phyloP scores from a whole-genome alignment of 1,140 invertebrate species.

The Zaprionus capensis region DNA sequence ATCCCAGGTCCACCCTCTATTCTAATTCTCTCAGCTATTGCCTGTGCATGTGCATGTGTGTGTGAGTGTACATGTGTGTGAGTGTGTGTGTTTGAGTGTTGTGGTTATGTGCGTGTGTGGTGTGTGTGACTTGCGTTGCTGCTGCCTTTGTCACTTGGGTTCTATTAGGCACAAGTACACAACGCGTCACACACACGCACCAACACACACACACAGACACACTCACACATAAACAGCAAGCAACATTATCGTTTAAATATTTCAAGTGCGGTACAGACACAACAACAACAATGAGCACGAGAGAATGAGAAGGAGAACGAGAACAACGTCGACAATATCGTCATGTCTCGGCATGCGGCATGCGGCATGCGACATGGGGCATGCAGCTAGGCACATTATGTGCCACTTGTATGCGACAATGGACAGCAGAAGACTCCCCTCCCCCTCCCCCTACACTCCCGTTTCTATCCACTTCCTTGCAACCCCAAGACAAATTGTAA shows the following conservation, averaged over 20 bases:
- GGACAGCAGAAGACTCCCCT: constrained; percentile 23
- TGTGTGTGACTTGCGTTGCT: constrained; percentile 21
- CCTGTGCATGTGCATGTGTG: too few species aligned
- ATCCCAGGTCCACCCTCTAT: constrained; percentile 18
- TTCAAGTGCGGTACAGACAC: constrained; percentile 61
- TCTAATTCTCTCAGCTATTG: constrained; percentile 2
- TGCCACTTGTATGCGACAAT: constrained; percentile 71
- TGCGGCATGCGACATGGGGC: constrained; percentile 52
- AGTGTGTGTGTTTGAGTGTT: constrained; percentile 8
- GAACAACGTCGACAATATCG: constrained; percentile 37
- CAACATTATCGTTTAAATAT: constrained; percentile 76
- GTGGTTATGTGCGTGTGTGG: constrained; percentile 12
- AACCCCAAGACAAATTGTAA: constrained; percentile 66
- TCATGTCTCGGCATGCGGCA: constrained; percentile 31
- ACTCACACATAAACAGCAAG: constrained; percentile 9
- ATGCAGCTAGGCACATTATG: constrained; percentile 54
- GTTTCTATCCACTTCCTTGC: too few species aligned
- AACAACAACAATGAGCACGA: constrained; percentile 9
- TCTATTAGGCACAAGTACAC: constrained; percentile 71
- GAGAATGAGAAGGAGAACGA: neutral
- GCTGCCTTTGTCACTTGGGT: constrained; percentile 72
- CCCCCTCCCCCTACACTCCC: neutral
- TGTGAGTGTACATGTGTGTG: neutral
- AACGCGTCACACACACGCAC: constrained; percentile 21
- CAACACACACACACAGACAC: constrained; percentile 6